Base-by-base conservation (phyloP, 1,140 invertebrate genomes). In the Polyergus mexicanus region DNA sequence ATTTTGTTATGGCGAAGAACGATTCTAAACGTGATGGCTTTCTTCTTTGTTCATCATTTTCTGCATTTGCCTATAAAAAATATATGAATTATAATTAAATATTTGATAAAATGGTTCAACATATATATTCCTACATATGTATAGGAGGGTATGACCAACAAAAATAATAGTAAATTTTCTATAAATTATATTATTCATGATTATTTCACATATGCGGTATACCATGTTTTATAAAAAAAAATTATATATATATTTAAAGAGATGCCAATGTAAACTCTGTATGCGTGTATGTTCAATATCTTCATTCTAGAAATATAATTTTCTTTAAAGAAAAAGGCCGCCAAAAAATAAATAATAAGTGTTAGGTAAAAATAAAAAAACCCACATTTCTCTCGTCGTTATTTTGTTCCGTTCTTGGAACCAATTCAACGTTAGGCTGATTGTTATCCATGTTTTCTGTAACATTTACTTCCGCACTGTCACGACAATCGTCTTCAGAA, bases 1-100 rank as follows among this genome's bases (percentile, higher is more conserved):
- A 97, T 94, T 98, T 98, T 5, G 96, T 96, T 71, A 98, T 96
- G 1, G 97, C 96, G 93, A 98, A 97, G 91, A 98, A 98, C 25
- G 97, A 98, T 94, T 98, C 97, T 93, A 97, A 94, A 94, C 96
- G 96, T 1, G 96, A 96, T 25, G 97, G 97, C 60, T 93, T 93
- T 38, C 88, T 92, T 65, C 95, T 94, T 74, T 95, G 93, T 22
- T 93, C 94, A 4, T 94, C 93, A 35, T 89, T 87, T 60, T 95
- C 93, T 6, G 91, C 92, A 65, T 92, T 93, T 38, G 90, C 71
- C 94, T 94, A 83, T 16, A 84, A 44, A 28, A 66, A 68, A 51
- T 5, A 75, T 8, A 72, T 32, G 2, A 81, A 56, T 85, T 62
- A 56, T 22, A 19, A 56, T 78, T 8, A 68, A 19, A 4, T 1